Base-by-base conservation (phyloP, 2,888 invertebrate genomes). In the Halocaridina rubra region DNA sequence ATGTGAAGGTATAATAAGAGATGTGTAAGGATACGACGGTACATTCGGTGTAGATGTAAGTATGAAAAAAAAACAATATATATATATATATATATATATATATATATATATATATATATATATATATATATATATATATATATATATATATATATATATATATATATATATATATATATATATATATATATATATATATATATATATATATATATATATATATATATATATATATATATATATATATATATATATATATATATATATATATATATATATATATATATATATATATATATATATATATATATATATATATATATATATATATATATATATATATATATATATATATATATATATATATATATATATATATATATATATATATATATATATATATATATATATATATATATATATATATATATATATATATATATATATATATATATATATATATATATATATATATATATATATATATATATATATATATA, bases 401-500 rank as follows among this genome's bases (percentile, higher is more conserved):
- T 71, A 1, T 71, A 1, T 71, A 33, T 13, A 7, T 71, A 13
- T 74, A 24, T 39, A 24, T 39, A 19, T 33, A n/a, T 4, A 53
- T 3, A 53, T 53, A 53, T 4, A 53, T 53, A 53, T 53, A 53
- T 53, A 53, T 13, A 53, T 53, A 53, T 53, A 53, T 53, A 53
- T 53, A 53, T 53, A 4, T 53, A 53, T 4, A 67, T n/a, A 67
- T 27, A 27, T 67, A 3, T 67, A n/a, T 67, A n/a, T 24, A n/a
- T 24, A n/a, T 67, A 1, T 24, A n/a, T 24, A 13, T 67, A 27
- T 67, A 67, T 67, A 67, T 67, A 67, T 67, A 67, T 67, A 67
- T 67, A 67, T 67, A 67, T 67, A 16, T 67, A 67, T 67, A 67
- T 67, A 67, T 67, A 67, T 67, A 67, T 67, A 67, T 67, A 67